phyloP scores from a whole-genome alignment of 2,888 invertebrate species.

The Cyrtodaria siliqua region DNA sequence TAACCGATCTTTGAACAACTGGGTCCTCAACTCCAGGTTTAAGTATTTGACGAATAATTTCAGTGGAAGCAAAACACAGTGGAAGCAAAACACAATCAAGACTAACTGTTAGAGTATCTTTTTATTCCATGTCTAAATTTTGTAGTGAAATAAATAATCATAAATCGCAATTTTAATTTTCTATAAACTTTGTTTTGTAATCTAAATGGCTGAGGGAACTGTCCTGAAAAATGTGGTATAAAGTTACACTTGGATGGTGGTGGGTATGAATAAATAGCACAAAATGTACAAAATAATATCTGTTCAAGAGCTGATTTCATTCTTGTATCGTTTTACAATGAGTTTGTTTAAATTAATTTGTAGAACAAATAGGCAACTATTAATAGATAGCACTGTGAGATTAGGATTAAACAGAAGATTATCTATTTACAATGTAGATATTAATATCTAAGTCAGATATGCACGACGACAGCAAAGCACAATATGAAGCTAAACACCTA shows the following conservation, averaged over 20 bases:
- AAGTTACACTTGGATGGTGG: conserved; percentile 60
- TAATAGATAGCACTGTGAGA: background rate
- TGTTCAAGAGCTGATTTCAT: too few relatives aligned
- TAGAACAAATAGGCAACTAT: background rate
- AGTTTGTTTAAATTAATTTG: background rate
- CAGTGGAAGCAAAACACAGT: too few relatives aligned
- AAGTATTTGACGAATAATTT: too few relatives aligned
- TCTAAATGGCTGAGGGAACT: conserved; percentile 81
- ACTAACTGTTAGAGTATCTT: background rate
- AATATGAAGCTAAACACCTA: too few relatives aligned
- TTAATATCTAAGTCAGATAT: too few relatives aligned
- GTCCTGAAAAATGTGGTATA: conserved; percentile 78
- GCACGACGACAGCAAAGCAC: too few relatives aligned
- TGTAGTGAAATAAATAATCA: conserved; percentile 18
- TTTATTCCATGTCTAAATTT: conserved; percentile 37
- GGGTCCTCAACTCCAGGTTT: too few relatives aligned
- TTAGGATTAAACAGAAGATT: background rate
- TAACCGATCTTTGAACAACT: too few relatives aligned
- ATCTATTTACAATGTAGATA: background rate
- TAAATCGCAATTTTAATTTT: background rate
- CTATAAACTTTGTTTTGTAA: conserved; percentile 57
- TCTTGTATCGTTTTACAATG: background rate
- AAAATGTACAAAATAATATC: conserved; percentile 7
- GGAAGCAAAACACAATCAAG: background rate
- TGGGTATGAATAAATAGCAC: conserved; percentile 27